Percentiles rank a stretch among this genome's conserved stretches.
These are phyloP conservation scores for Zaprionus bogoriensis DNA, from an alignment of 2,888 invertebrate genomes.

Conservation along the genomic window DNA sequence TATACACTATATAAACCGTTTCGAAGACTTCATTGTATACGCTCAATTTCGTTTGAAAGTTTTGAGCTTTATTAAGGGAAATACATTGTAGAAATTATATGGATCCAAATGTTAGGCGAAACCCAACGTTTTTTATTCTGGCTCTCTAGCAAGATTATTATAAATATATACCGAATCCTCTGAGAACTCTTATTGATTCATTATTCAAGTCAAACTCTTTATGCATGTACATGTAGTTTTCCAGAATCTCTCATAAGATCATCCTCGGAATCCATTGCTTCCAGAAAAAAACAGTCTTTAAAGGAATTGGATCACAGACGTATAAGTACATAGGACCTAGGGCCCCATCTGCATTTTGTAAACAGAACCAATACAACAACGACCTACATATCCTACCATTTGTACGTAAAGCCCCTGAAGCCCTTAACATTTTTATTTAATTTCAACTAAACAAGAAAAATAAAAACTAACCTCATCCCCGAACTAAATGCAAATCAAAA, in stretches of 20 bases:
- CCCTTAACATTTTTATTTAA: conserved; percentile 37
- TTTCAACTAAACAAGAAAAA: conserved; percentile 30
- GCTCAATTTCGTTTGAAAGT: conserved; percentile 44
- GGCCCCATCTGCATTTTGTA: conserved; percentile 32
- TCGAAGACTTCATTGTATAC: conserved; percentile 56
- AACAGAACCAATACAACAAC: conserved; percentile 51
- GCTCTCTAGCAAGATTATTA: conserved; percentile 40
- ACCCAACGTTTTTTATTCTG: conserved; percentile 53
- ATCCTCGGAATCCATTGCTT: conserved; percentile 37
- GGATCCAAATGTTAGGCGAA: conserved; percentile 45
- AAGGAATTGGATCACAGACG: conserved; percentile 38
- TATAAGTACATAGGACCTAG: conserved; percentile 26
- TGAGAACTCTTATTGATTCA: conserved; percentile 33
- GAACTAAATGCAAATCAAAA: conserved; percentile 71
- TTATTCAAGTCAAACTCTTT: conserved; percentile 34
- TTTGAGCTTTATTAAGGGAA: conserved; percentile 60
- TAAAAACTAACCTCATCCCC: conserved; percentile 37
- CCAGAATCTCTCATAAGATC: conserved; percentile 25
- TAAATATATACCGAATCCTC: conserved; percentile 16
- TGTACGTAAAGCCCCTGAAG: conserved; percentile 45
- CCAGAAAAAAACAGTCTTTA: conserved; percentile 26
- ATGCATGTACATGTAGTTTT: conserved; percentile 43
- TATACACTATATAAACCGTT: conserved; percentile 19
- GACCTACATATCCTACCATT: conserved; percentile 51
- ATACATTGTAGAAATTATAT: conserved; percentile 50